Evolutionary conservation across 2,888 invertebrate species (phyloP), one percentile per base, ranked within the genome.

Genomic region (Cloeon dipterum): DNA sequence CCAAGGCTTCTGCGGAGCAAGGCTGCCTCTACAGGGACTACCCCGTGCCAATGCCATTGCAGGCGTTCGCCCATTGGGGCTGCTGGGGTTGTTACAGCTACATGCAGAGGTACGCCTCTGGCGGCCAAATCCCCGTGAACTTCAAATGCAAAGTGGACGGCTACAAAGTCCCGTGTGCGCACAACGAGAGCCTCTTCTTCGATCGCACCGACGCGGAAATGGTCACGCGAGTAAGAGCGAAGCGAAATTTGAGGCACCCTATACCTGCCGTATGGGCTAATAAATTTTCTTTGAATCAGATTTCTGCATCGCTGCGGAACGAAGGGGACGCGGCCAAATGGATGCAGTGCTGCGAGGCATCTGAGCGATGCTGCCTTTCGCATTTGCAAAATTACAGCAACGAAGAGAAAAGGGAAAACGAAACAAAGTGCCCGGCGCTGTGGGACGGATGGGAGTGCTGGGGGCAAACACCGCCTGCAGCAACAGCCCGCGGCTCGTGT

Each of bases 391-490:
- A n/a, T n/a, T n/a, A n/a, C n/a, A 5, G 21, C 5, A 50, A 47
- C 32, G 47, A 52, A 46, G 50, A 7, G 8, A 7, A 11, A 5
- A 10, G 10, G 5, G 35, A 16, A 2, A 19, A 26, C 11, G 10
- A 23, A 11, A 17, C 29, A 11, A 33, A 42, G 20, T 72, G 72
- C 49, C 62, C 62, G 11, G 53, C 63, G 1, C 61, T 67, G 1
- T 73, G 70, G 59, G 73, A 73, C 42, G 70, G 62, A 0, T 74
- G 70, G 70, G 62, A 62, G 4, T 74, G 73, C 47, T 71, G 68
- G 61, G 55, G 53, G 11, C 16, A 55, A 5, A 56, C 62, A 0
- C 48, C 55, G 14, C 52, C 55, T 0, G 61, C 58, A 3, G 56
- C 58, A 2, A 47, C 54, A 1, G 57, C 57, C 1, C 48, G 47